Evolutionary conservation across 2,888 invertebrate genomes (phyloP).

Genomic region (Hyppa rectilinea): DNA sequence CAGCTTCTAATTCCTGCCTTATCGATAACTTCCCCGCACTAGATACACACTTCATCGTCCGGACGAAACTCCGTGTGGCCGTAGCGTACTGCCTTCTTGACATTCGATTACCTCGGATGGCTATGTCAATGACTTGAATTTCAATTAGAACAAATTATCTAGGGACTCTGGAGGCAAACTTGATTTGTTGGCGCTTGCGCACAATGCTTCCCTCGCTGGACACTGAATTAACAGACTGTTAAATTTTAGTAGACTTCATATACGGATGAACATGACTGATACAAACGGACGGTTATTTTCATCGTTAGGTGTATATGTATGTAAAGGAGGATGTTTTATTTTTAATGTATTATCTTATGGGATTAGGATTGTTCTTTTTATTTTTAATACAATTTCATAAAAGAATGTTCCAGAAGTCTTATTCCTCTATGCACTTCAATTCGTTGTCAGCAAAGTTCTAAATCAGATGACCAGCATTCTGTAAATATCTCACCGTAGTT

Average conservation of each 20-base stretch:
- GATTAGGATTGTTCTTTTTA: not conserved
- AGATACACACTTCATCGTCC: not conserved
- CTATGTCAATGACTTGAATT: slow-evolving; percentile 93
- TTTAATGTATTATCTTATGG: too few species aligned
- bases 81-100: slow-evolving; percentile 74
- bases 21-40: not conserved
- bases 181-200: slow-evolving; percentile 86
- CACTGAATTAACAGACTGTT: slow-evolving; percentile 57
- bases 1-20: not conserved
- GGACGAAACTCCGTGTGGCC: slow-evolving; percentile 9
- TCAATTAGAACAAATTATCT: slow-evolving; percentile 92
- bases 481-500: too few species aligned
- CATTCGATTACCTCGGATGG: slow-evolving; percentile 91
- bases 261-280: slow-evolving; percentile 30
- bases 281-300: slow-evolving; percentile 1
- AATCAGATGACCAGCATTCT: too few species aligned
- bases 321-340: not conserved
- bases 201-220: slow-evolving; percentile 44
- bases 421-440: not conserved
- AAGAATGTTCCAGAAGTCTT: too few species aligned
- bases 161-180: slow-evolving; percentile 88
- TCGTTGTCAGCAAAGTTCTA: not conserved
- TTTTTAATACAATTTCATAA: not conserved
- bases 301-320: not conserved
- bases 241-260: slow-evolving; percentile 54